phyloP scores from a whole-genome alignment of 2,797 vertebrate species.

The Sebastolobus alascanus region DNA sequence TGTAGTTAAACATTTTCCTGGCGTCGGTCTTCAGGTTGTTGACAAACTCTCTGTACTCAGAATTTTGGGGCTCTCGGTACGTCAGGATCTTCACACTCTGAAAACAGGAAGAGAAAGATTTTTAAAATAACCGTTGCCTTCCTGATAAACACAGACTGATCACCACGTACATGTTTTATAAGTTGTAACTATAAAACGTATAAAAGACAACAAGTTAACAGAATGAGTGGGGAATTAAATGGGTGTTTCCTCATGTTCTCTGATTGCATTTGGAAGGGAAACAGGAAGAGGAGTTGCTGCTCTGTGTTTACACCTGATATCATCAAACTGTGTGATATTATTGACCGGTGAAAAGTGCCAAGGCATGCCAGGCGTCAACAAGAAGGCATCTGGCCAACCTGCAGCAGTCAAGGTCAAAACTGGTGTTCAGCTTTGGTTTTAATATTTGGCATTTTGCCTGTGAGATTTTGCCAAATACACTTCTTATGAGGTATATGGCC shows the following conservation, averaged over 20 bases:
- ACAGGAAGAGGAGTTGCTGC: conserved; percentile 15
- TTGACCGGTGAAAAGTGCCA: too few species aligned
- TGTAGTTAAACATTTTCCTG: conserved; percentile 88
- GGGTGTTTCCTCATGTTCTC: background rate
- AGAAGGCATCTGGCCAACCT: background rate
- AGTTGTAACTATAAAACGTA: too few species aligned
- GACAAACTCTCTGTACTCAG: conserved; percentile 90
- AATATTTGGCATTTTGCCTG: background rate
- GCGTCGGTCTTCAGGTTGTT: conserved; percentile 84
- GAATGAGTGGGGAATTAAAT: background rate
- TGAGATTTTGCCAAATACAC: background rate
- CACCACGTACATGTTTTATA: too few species aligned
- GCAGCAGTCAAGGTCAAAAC: background rate
- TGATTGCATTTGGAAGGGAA: conserved; percentile 1
- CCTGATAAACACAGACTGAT: too few species aligned
- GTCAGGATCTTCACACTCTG: conserved; percentile 96
- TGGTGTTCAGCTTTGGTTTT: background rate
- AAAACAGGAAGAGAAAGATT: conserved; percentile 7
- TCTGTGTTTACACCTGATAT: background rate
- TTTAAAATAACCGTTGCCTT: background rate
- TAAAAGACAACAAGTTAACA: background rate
- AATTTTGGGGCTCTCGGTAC: conserved; percentile 90
- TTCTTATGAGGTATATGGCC: background rate
- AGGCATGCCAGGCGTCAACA: background rate
- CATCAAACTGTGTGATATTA: background rate